phyloP scores from a whole-genome alignment of 2,113 vertebrate species.

The Condylura cristata region DNA sequence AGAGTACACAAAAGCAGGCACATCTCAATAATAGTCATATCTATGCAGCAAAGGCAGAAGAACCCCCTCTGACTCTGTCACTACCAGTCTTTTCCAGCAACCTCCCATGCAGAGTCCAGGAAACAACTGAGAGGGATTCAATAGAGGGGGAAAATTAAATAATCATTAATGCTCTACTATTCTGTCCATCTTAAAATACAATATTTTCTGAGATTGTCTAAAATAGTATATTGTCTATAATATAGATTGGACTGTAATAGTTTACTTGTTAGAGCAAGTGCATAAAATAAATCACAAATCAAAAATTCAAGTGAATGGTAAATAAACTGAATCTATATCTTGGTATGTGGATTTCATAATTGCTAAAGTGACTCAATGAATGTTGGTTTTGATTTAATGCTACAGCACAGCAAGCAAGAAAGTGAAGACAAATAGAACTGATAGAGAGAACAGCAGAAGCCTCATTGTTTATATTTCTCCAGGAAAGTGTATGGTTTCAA shows the following conservation, averaged over 20 bases:
- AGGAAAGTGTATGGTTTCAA: neutral
- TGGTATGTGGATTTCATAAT: neutral
- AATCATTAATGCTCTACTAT: neutral
- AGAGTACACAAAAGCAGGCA: neutral
- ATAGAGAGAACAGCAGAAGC: conserved; percentile 47
- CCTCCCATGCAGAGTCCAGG: neutral
- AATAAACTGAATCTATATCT: neutral
- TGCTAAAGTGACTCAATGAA: neutral
- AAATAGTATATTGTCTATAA: no score
- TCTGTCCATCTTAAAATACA: neutral
- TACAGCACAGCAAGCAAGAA: neutral
- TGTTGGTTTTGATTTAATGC: neutral
- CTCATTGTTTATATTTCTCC: neutral
- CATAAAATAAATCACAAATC: neutral
- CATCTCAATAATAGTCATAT: neutral
- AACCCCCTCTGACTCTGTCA: neutral
- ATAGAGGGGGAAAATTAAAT: no score
- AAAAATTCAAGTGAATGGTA: neutral
- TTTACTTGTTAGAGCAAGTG: neutral
- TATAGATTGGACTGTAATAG: neutral
- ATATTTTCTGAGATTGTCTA: neutral
- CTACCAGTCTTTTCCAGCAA: neutral
- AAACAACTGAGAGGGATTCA: neutral
- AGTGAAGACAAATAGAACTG: conserved; percentile 40
- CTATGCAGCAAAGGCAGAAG: neutral